Evolutionary conservation across 2,888 invertebrate species (phyloP).

Genomic region (Crepidodera aurea): DNA sequence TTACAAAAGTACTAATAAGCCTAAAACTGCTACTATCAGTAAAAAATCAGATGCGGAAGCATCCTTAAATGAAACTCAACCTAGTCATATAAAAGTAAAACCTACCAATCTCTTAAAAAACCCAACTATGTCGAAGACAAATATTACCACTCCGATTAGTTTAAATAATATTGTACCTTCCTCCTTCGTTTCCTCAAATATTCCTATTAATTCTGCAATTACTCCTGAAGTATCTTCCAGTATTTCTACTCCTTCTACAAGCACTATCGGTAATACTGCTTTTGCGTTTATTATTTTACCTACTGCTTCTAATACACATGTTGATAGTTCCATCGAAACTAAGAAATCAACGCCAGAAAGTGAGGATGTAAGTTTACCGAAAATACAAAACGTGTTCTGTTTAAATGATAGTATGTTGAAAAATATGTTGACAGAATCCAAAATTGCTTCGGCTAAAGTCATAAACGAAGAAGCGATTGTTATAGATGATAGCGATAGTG

Average conservation of each 20-base stretch:
- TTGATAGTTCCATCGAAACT: no score
- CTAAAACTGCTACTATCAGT: not conserved
- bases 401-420: not conserved
- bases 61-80: not conserved
- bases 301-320: not conserved
- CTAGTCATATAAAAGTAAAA: not conserved
- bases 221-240: not conserved
- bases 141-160: no score
- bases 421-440: not conserved
- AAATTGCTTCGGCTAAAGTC: not conserved
- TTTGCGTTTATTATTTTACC: not conserved
- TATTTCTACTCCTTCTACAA: not conserved
- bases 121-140: no score
- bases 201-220: not conserved
- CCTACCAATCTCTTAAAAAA: not conserved
- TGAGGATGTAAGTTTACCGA: not conserved
- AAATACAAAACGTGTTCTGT: slow-evolving; percentile 12
- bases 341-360: no score
- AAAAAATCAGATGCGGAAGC: not conserved
- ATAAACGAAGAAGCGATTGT: not conserved
- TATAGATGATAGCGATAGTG: not conserved
- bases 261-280: not conserved
- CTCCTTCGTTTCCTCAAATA: not conserved
- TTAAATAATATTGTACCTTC: no score
- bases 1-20: not conserved